Percentiles rank a stretch among this genome's conserved stretches.
phyloP scores from a whole-genome alignment of 2,113 vertebrate genomes.

The Sphaerodactylus townsendi region DNA sequence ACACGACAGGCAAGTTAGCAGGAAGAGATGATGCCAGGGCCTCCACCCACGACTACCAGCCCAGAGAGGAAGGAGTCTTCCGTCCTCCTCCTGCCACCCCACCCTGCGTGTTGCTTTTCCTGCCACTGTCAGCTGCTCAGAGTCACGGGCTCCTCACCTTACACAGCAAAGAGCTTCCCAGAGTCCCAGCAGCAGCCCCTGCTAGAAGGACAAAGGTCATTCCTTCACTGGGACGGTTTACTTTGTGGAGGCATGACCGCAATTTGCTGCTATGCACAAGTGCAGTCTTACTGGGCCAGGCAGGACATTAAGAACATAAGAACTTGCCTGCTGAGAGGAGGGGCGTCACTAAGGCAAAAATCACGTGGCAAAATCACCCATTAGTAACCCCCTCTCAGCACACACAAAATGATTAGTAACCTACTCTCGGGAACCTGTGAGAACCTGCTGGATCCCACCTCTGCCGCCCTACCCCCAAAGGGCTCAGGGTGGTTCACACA shows the following conservation, averaged over 20 bases:
- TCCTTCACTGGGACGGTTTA: fast-evolving
- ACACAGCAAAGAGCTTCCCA: background rate
- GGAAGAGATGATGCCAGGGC: too few species aligned
- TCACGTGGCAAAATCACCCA: too few species aligned
- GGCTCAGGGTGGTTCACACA: too few species aligned
- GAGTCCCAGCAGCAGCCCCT: background rate
- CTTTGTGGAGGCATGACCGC: background rate
- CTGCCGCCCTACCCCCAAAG: too few species aligned
- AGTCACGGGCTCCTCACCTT: background rate
- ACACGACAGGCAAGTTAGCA: background rate
- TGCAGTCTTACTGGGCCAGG: background rate
- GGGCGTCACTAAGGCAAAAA: too few species aligned
- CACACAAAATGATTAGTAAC: too few species aligned
- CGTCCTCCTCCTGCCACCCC: too few species aligned
- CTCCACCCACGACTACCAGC: background rate
- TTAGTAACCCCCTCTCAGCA: too few species aligned
- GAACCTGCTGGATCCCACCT: too few species aligned
- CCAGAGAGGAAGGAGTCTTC: background rate
- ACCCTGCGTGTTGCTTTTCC: background rate
- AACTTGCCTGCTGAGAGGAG: too few species aligned
- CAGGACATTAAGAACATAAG: too few species aligned
- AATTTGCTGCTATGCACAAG: background rate
- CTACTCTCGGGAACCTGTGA: too few species aligned
- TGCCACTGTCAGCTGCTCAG: fast-evolving
- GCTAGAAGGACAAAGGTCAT: background rate